phyloP scores from a whole-genome alignment of 2,113 vertebrate species.

The Gallinago jamesoni region DNA sequence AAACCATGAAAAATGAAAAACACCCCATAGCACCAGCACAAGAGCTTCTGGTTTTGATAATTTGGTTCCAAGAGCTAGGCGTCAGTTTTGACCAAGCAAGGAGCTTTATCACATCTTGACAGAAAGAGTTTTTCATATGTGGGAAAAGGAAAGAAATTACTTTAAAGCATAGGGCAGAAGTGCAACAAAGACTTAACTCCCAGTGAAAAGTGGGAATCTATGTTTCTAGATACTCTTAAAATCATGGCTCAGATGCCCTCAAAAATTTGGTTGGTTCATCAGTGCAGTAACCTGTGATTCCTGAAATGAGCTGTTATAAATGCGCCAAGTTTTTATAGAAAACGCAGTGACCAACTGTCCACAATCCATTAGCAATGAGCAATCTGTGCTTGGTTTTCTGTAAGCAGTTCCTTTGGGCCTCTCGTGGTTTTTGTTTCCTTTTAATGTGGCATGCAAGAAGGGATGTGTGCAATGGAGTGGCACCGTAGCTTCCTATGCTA shows the following conservation, averaged over 20 bases:
- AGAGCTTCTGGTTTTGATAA: neutral
- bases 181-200: neutral
- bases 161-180: neutral
- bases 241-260: neutral
- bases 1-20: neutral
- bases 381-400: neutral
- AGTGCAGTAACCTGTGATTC: neutral
- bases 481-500: neutral
- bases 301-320: neutral
- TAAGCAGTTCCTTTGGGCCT: neutral
- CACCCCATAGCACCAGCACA: neutral
- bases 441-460: neutral
- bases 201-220: neutral
- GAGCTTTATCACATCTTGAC: neutral
- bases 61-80: neutral
- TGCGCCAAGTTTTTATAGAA: neutral
- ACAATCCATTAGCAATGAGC: neutral
- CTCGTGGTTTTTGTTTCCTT: neutral
- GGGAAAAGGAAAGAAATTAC: neutral
- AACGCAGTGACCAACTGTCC: neutral
- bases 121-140: neutral
- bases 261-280: neutral
- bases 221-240: neutral
- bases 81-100: neutral
- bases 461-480: neutral